Conservation (phyloP, 2,797 vertebrate species). For the Acanthurus leucopareius region DNA sequence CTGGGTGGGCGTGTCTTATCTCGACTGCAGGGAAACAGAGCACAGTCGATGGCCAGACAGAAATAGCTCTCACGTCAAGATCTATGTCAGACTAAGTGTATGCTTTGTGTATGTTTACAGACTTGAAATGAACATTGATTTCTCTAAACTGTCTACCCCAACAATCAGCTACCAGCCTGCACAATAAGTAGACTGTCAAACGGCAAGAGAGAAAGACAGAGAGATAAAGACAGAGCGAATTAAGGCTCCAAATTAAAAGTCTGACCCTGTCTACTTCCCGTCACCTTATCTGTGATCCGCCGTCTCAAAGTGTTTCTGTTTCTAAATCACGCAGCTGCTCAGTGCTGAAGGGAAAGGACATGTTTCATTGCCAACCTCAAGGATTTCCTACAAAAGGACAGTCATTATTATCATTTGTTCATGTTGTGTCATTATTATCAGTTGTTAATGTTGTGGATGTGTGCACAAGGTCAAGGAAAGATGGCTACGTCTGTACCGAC, state of each 20-base stretch:
- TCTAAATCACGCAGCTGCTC: conserved; percentile 18
- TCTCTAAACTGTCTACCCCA: conserved; percentile 49
- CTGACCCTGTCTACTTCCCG: conserved; percentile 15
- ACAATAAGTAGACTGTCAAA: conserved; percentile 39
- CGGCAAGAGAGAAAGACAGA: conserved; percentile 9
- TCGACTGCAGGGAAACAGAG: conserved; percentile 32
- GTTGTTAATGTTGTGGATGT: not conserved
- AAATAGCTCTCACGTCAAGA: conserved; percentile 54
- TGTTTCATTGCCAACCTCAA: not conserved
- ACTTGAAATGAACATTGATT: conserved; percentile 76
- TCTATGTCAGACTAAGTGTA: conserved; percentile 31
- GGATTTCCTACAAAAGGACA: not conserved
- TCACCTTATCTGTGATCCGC: conserved; percentile 50
- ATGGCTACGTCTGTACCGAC: not conserved
- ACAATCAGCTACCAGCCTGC: conserved; percentile 52
- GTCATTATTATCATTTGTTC: not conserved
- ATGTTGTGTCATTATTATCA: not conserved
- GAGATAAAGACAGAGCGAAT: conserved; percentile 26
- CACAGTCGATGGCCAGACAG: conserved; percentile 46
- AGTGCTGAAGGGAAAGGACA: not conserved
- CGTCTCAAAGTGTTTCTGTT: conserved; percentile 25
- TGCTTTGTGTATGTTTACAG: conserved; percentile 54
- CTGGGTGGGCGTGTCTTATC: conserved; percentile 62
- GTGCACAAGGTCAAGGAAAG: not conserved
- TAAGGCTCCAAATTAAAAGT: conserved; percentile 41